These are phyloP conservation scores for Eupithecia insigniata DNA, from an alignment of 2,888 invertebrate genomes.

Conservation along the genomic window DNA sequence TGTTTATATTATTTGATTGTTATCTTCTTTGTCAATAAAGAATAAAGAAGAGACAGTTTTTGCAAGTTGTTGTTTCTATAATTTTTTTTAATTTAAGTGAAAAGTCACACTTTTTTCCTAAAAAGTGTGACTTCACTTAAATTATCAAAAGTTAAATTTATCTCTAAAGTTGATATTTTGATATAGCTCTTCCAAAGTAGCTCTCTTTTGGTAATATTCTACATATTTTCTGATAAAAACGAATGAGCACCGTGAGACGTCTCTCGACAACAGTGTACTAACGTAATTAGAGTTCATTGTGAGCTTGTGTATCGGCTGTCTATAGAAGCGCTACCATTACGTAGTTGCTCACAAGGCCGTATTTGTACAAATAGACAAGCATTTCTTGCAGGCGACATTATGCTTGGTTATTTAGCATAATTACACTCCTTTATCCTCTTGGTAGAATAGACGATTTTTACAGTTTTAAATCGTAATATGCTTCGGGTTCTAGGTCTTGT, in stretches of 20 bases:
- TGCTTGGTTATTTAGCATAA: constrained; percentile 2
- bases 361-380: constrained; percentile 29
- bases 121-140: too few relatives aligned
- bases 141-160: too few relatives aligned
- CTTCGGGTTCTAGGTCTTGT: background rate
- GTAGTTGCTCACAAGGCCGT: constrained; percentile 51
- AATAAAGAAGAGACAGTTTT: too few relatives aligned
- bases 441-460: background rate
- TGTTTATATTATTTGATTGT: too few relatives aligned
- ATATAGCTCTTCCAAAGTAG: too few relatives aligned
- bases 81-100: too few relatives aligned
- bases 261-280: constrained; percentile 37
- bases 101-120: too few relatives aligned
- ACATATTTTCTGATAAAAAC: background rate
- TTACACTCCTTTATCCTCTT: background rate
- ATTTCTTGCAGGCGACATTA: background rate
- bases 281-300: constrained; percentile 46
- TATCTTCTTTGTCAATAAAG: too few relatives aligned
- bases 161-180: too few relatives aligned
- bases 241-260: constrained; percentile 7
- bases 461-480: background rate
- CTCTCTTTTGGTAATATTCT: too few relatives aligned
- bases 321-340: constrained; percentile 40
- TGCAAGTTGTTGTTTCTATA: too few relatives aligned
- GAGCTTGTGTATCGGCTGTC: constrained; percentile 27